Percentiles rank a stretch among this genome's conserved stretches.
These are phyloP conservation scores for Stenotaenia linearis DNA, from an alignment of 2,888 invertebrate species.

Conservation along the genomic window DNA sequence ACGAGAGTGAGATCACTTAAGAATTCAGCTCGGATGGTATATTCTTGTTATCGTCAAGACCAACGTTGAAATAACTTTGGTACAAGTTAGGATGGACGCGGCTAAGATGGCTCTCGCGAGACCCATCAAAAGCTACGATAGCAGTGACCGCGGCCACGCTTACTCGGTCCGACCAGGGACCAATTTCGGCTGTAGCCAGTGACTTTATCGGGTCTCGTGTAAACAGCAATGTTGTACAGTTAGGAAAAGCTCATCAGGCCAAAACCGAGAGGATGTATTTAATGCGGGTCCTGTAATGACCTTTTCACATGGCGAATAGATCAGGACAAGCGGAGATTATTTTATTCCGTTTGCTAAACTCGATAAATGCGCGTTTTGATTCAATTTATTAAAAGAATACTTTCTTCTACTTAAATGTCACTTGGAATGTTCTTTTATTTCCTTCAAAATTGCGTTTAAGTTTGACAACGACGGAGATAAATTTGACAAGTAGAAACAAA, in stretches of 20 bases:
- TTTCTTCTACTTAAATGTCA: not conserved
- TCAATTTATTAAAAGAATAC: not conserved
- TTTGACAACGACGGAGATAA: not conserved
- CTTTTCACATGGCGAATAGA: not conserved
- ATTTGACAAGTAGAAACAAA: not conserved
- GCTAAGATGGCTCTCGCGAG: slow-evolving; percentile 1
- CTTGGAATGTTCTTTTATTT: not conserved
- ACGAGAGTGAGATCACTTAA: not conserved
- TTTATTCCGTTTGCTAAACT: too few relatives aligned
- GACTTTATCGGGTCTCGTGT: slow-evolving; percentile 10
- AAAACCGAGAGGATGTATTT: not conserved
- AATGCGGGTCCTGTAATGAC: not conserved
- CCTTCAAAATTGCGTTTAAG: not conserved
- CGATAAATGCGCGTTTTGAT: too few relatives aligned
- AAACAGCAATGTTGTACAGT: slow-evolving; percentile 6
- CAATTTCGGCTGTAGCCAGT: slow-evolving; percentile 7
- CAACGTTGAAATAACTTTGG: slow-evolving; percentile 12
- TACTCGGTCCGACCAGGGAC: not conserved
- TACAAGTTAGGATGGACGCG: slow-evolving; percentile 19
- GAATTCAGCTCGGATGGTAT: not conserved
- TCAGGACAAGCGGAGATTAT: not conserved
- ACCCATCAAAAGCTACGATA: slow-evolving; percentile 13
- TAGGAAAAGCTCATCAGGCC: slow-evolving; percentile 15
- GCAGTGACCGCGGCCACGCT: slow-evolving; percentile 19
- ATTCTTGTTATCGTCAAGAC: slow-evolving; percentile 13